A percentile compares a stretch with the other conserved stretches of the same genome.
These are phyloP conservation scores for Cardiocondyla obscurior DNA, from an alignment of 1,140 invertebrate genomes.

Conservation along the genomic window DNA sequence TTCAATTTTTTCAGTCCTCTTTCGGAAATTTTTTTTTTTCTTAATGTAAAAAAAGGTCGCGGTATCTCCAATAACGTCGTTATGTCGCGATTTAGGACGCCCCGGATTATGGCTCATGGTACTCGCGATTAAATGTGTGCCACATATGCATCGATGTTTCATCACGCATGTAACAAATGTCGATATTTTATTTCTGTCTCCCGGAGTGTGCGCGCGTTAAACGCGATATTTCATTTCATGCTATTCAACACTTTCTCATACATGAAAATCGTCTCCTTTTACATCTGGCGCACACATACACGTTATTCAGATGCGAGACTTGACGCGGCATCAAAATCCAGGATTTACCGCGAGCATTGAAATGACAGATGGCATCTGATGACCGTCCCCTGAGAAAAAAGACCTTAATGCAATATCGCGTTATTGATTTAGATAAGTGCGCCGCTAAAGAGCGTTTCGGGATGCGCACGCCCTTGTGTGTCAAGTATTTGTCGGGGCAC, in stretches of 20 bases:
- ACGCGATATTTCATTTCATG: constrained; percentile 42
- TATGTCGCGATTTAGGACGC: not conserved
- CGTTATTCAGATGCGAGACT: constrained; percentile 32
- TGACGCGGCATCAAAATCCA: constrained; percentile 46
- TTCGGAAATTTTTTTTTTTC: too few species aligned
- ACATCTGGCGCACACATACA: not conserved
- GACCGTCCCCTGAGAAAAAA: constrained; percentile 26
- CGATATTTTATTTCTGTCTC: constrained; percentile 47
- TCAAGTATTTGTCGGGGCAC: constrained; percentile 20
- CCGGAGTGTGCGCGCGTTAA: not conserved
- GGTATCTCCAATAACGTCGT: not conserved
- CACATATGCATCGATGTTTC: constrained; percentile 6
- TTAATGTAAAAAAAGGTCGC: too few species aligned
- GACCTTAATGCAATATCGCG: constrained; percentile 24
- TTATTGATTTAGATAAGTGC: constrained; percentile 39
- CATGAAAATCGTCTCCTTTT: not conserved
- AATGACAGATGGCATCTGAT: constrained; percentile 47
- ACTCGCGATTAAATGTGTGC: not conserved
- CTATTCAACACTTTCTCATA: constrained; percentile 50
- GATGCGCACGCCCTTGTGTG: constrained; percentile 23
- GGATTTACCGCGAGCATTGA: constrained; percentile 38
- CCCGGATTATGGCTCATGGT: constrained; percentile 15
- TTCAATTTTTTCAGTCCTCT: not conserved
- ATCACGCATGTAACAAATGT: constrained; percentile 17
- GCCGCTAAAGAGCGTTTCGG: not conserved